These are phyloP conservation scores for Atlantisia rogersi DNA, from an alignment of 2,113 vertebrate species.

Conservation along the genomic window DNA sequence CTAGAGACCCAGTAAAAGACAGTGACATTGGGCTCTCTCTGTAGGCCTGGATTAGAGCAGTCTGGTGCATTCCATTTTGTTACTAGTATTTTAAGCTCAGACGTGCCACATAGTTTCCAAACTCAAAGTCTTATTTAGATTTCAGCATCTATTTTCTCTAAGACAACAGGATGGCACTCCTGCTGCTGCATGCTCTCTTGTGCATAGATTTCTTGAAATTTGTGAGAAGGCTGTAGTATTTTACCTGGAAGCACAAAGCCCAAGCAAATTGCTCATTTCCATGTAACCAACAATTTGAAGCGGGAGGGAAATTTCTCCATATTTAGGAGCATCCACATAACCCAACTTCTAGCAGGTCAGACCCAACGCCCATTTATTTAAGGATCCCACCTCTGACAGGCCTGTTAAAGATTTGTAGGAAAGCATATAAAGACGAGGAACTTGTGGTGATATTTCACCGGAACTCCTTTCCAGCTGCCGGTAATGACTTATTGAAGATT, in stretches of 20 bases:
- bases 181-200: not conserved
- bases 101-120: rapidly evolving
- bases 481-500: not conserved
- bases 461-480: not conserved
- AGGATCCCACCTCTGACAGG: not conserved
- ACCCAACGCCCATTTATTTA: not conserved
- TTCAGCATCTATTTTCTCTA: not conserved
- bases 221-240: not conserved
- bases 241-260: not conserved
- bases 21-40: not conserved
- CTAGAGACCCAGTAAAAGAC: not conserved
- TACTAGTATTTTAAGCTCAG: not conserved
- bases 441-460: not conserved
- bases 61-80: not conserved
- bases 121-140: not conserved
- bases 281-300: not conserved
- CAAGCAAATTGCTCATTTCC: not conserved
- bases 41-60: not conserved
- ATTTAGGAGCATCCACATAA: not conserved
- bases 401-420: not conserved
- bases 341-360: not conserved
- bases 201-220: not conserved
- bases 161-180: not conserved
- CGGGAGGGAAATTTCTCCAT: not conserved
- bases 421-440: not conserved